These are phyloP conservation scores for Enteromius mattozi DNA, from an alignment of 2,797 vertebrate species.

Conservation along the genomic window DNA sequence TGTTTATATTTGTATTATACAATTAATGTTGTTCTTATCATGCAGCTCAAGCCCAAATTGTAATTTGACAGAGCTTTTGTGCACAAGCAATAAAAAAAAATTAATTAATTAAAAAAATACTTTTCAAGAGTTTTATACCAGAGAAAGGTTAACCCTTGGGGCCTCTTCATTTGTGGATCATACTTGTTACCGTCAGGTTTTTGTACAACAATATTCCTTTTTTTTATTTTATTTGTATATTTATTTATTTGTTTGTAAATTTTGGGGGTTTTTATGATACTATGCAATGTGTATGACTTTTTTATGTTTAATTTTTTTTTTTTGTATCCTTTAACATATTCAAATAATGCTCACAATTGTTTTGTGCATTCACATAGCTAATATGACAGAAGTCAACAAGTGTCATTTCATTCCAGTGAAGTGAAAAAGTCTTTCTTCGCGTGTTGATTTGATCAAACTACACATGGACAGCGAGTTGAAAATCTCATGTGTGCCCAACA, in stretches of 20 bases:
- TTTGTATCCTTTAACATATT: background rate
- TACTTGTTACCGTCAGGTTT: too few species aligned
- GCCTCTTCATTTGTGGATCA: background rate
- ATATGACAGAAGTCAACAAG: background rate
- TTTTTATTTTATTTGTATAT: too few species aligned
- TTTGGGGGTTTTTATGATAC: too few species aligned
- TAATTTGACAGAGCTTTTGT: too few species aligned
- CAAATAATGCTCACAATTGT: background rate
- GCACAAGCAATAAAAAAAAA: too few species aligned
- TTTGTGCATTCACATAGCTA: background rate
- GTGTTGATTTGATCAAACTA: background rate
- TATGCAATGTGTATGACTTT: background rate
- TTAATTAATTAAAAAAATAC: too few species aligned
- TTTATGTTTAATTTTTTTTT: background rate
- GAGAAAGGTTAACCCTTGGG: background rate
- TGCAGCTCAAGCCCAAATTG: background rate
- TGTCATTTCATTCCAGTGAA: background rate
- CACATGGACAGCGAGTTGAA: background rate
- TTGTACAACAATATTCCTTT: too few species aligned
- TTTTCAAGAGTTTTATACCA: background rate
- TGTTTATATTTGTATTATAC: background rate
- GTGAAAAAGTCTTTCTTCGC: background rate
- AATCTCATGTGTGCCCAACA: constrained; percentile 55
- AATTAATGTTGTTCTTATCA: background rate
- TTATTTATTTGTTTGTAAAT: too few species aligned